Base-by-base conservation (phyloP, 64 coral and sea anemone species). In the Orbicella faveolata region DNA sequence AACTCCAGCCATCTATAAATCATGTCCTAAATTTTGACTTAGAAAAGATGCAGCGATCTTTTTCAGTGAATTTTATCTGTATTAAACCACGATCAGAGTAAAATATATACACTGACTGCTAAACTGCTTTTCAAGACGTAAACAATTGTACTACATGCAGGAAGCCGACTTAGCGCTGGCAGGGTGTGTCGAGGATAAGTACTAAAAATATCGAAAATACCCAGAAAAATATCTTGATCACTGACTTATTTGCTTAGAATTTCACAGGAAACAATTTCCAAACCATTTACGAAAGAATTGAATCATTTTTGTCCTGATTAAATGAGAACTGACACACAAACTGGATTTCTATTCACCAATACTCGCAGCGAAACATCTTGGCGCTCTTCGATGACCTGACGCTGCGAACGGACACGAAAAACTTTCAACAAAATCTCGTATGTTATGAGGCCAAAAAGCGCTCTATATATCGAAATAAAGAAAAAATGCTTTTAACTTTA, bases 141-240 rank as follows among this genome's bases (percentile, higher is more conserved):
- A 85, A 72, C 82, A 73, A 85, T 85, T 72, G 82, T 52, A 69
- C 20, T 48, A 48, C 41, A 48, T n/a, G 65, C 20, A 18, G 41
- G 37, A 52, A 52, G 51, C 36, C 44, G 25, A 85, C 44, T 85
- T 44, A 70, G 65, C 34, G 21, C 36, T 23, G 39, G 68, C 63
- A 85, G 82, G 82, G 82, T 85, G 82, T 85, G 82, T 73, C 82
- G 82, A 44, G 19, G 82, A 85, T 73, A 63, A 83, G 9, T 68
- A 68, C 36, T 68, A 64, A 63, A 82, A 82, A n/a, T 41, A 1
- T 68, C 4, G 12, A 51, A 85, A 72, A 72, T 53, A 52, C 20
- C 6, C 11, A 26, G 39, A 70, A 85, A 52, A 21, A 25, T 53
- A 20, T 30, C 39, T 5, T 52, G 23, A 73, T 85, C 1, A 10